Evolutionary conservation across 2,113 vertebrate genomes (phyloP), one percentile per base, ranked within the genome.

Genomic region (Muscicapa adusta): DNA sequence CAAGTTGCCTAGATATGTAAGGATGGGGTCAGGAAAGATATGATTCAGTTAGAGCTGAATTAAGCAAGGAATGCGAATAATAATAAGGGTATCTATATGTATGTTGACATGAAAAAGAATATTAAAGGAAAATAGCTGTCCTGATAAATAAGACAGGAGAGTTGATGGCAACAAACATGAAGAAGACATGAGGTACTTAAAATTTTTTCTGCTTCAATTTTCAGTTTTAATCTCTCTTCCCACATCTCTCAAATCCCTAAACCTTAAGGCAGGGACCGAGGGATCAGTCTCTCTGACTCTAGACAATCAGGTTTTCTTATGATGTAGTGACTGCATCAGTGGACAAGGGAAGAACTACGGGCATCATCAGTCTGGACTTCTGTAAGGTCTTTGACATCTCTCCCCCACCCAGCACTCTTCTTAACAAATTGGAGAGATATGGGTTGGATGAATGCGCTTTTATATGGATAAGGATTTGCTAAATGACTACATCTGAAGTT

Each of bases 401-500:
- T 8, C 38, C 20, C 23, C 31, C 23, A 6, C 24, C 5, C 15
- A 45, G 34, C 9, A 33, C 24, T 42, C 38, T 58, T 28, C 9
- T 63, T 47, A 15, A 22, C 40, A 29, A 65, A 58, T 13, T 47
- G 45, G 58, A 65, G 26, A 33, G 8, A 20, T 33, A 20, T 3
- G 8, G 6, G 8, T 42, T 54, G 60, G 51, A 60, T 20, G 8
- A 54, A 34, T 63, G 7, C 14, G 45, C 24, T 75, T 34, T 18
- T 51, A 70, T 17, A 63, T 53, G n/a, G 25, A 42, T n/a, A 47
- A 60, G 26, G 8, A 48, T 29, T 65, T 38, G 8, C 8, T n/a
- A 40, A 11, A 42, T 48, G 18, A 31, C 29, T 28, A 11, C 0
- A 0, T 28, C 38, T 43, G 23, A 65, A 66, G 12, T 47, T 33